phyloP scores from a whole-genome alignment of 1,140 invertebrate genomes.

The Cryptotermes secundus region DNA sequence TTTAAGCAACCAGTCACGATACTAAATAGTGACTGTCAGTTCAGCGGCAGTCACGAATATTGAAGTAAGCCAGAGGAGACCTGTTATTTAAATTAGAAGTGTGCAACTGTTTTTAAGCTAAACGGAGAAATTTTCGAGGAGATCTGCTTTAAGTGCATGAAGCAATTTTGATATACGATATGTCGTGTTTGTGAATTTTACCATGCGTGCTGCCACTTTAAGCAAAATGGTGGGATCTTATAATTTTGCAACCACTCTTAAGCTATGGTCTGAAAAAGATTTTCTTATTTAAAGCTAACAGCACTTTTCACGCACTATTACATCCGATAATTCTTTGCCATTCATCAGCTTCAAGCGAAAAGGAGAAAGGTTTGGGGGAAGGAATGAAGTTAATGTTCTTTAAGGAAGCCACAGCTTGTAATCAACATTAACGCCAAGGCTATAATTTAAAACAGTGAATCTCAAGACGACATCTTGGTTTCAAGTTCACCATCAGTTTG shows the following conservation, averaged over 20 bases:
- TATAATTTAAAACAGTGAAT: not conserved
- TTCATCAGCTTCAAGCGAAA: constrained; percentile 20
- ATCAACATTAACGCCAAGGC: constrained; percentile 1
- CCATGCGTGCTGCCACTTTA: not conserved
- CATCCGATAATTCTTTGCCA: constrained; percentile 10
- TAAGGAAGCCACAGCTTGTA: constrained; percentile 9
- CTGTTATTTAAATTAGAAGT: too few relatives aligned
- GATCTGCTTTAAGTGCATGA: not conserved
- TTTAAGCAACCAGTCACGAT: too few relatives aligned
- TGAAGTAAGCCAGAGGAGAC: too few relatives aligned
- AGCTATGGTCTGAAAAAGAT: not conserved
- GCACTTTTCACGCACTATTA: constrained; percentile 29
- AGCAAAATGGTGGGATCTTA: not conserved
- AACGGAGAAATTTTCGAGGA: not conserved
- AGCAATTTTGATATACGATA: not conserved
- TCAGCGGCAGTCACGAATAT: too few relatives aligned
- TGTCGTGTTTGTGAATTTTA: constrained; percentile 9
- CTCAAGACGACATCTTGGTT: not conserved
- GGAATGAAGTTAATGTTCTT: not conserved
- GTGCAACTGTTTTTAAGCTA: not conserved
- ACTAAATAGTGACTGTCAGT: too few relatives aligned
- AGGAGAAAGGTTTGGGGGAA: not conserved
- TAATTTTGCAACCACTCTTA: not conserved
- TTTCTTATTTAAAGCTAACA: constrained; percentile 17
- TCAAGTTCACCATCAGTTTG: not conserved